Evolutionary conservation across 2,888 invertebrate species (phyloP).

Genomic region (Apamea anceps): DNA sequence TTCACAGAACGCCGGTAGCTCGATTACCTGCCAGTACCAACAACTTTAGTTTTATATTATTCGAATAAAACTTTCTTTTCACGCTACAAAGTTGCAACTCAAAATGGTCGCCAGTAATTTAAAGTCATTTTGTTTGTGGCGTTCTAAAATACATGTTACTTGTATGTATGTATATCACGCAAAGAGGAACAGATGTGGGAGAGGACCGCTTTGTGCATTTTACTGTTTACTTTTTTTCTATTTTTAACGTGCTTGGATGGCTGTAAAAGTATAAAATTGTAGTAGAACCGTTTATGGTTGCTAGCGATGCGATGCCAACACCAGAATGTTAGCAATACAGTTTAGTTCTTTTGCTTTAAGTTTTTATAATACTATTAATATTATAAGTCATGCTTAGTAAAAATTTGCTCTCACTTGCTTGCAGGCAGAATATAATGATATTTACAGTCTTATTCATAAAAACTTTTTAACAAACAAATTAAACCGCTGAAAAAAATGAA

Average conservation of each 20-base stretch:
- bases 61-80: slow-evolving; percentile 23
- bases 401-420: neutral
- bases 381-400: neutral
- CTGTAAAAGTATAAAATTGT: slow-evolving; percentile 21
- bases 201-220: slow-evolving; percentile 49
- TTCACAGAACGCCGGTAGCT: neutral
- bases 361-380: too few relatives aligned
- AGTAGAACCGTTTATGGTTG: neutral
- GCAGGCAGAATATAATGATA: neutral
- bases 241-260: slow-evolving; percentile 16
- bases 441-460: too few relatives aligned
- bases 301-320: neutral
- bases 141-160: slow-evolving; percentile 23
- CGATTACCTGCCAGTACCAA: slow-evolving; percentile 14
- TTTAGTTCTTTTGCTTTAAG: too few relatives aligned
- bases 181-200: slow-evolving; percentile 41
- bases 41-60: slow-evolving; percentile 9
- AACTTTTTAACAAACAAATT: too few relatives aligned
- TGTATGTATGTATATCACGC: slow-evolving; percentile 15
- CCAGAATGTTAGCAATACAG: neutral
- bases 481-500: too few relatives aligned
- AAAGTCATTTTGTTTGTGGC: slow-evolving; percentile 27
- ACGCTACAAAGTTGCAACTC: slow-evolving; percentile 44
- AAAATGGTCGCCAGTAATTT: slow-evolving; percentile 46
- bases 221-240: slow-evolving; percentile 33